phyloP scores from a whole-genome alignment of 1,140 invertebrate species.

The Tetragnatha versicolor region DNA sequence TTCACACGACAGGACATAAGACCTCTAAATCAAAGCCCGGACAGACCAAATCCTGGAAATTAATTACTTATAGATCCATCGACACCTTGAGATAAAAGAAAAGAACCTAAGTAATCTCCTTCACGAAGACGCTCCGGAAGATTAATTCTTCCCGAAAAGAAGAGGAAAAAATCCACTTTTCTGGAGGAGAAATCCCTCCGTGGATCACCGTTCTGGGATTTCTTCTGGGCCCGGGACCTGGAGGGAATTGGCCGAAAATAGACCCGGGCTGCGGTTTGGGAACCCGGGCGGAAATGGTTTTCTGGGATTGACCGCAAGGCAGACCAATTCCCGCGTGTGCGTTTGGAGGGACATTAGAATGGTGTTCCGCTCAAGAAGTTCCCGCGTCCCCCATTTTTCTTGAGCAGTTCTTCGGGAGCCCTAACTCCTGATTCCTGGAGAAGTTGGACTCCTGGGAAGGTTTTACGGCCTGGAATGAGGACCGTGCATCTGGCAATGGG shows the following conservation, averaged over 20 bases:
- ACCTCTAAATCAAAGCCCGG: too few relatives aligned
- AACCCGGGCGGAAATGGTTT: background rate
- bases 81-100: background rate
- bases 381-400: background rate
- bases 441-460: too few relatives aligned
- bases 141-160: slow-evolving; percentile 13
- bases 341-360: slow-evolving; percentile 27
- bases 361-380: slow-evolving; percentile 15
- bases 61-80: slow-evolving; percentile 42
- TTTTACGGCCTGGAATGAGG: too few relatives aligned
- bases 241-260: slow-evolving; percentile 14
- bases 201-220: slow-evolving; percentile 16
- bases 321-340: slow-evolving; percentile 17
- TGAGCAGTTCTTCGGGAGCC: too few relatives aligned
- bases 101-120: slow-evolving; percentile 14
- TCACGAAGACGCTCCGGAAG: slow-evolving; percentile 23
- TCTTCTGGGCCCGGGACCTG: background rate
- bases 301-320: slow-evolving; percentile 17
- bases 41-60: slow-evolving; percentile 35
- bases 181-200: background rate
- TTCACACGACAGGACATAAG: too few relatives aligned
- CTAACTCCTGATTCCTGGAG: too few relatives aligned
- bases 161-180: slow-evolving; percentile 35
- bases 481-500: too few relatives aligned
- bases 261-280: slow-evolving; percentile 1